Evolutionary conservation across 2,888 invertebrate genomes (phyloP).

Genomic region (Cecidostiba fungosa): DNA sequence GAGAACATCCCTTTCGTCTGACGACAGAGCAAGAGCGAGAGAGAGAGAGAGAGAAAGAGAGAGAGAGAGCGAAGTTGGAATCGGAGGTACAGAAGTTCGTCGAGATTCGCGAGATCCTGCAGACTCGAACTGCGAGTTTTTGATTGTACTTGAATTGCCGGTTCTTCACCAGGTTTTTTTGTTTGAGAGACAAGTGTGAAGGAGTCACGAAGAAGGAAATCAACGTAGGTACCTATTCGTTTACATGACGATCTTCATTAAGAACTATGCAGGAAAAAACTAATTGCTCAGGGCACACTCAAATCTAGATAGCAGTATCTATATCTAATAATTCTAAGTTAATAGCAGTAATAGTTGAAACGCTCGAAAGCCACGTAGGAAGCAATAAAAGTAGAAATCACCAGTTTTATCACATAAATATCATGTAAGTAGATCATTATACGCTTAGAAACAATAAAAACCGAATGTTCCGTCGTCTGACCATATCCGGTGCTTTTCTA

Average conservation of each 20-base stretch:
- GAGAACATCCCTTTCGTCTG: background rate
- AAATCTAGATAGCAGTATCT: too few species aligned
- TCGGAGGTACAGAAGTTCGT: background rate
- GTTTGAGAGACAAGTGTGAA: background rate
- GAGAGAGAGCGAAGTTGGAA: background rate
- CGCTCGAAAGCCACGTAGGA: background rate
- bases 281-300: background rate
- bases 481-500: background rate
- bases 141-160: background rate
- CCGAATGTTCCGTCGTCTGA: background rate
- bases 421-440: background rate
- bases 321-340: background rate
- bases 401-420: background rate
- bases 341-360: too few species aligned
- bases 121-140: constrained; percentile 1
- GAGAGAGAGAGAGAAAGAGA: too few species aligned
- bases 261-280: background rate
- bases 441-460: background rate
- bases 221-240: background rate
- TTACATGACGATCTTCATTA: background rate
- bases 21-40: background rate
- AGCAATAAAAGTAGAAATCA: background rate
- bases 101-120: background rate
- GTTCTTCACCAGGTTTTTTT: background rate
- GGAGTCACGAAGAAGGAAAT: background rate